phyloP scores from a whole-genome alignment of 2,113 vertebrate genomes.

The Alosa alosa region DNA sequence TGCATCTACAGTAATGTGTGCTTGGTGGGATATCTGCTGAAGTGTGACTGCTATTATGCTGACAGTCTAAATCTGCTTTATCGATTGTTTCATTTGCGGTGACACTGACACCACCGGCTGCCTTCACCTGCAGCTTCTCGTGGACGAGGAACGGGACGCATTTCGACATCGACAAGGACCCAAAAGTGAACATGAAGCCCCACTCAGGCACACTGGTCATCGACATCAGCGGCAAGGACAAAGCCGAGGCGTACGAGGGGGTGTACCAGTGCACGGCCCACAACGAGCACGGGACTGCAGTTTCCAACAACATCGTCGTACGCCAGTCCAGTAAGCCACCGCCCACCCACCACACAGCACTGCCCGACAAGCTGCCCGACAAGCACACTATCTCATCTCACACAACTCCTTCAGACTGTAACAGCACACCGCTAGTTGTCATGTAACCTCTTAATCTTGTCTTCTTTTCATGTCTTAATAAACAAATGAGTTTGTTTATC shows the following conservation, averaged over 20 bases:
- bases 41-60: not conserved
- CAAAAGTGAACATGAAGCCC: slow-evolving; percentile 81
- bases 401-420: not conserved
- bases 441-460: slow-evolving; percentile 17
- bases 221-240: slow-evolving; percentile 85
- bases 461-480: slow-evolving; percentile 49
- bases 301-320: slow-evolving; percentile 90
- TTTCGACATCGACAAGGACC: slow-evolving; percentile 87
- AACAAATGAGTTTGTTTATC: slow-evolving; percentile 59
- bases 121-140: slow-evolving; percentile 78
- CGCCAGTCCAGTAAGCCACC: slow-evolving; percentile 84
- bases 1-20: too few relatives aligned
- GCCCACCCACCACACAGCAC: not conserved
- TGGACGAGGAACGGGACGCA: slow-evolving; percentile 95
- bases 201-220: slow-evolving; percentile 87
- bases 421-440: slow-evolving; percentile 9
- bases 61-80: not conserved
- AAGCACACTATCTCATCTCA: too few relatives aligned
- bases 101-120: not conserved
- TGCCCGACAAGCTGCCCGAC: not conserved
- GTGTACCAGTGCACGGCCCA: slow-evolving; percentile 92
- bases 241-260: slow-evolving; percentile 86
- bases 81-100: not conserved
- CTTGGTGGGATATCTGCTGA: not conserved
- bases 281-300: slow-evolving; percentile 89